A percentile compares a stretch with the other conserved stretches of the same genome.
Conservation (phyloP, 2,797 vertebrate genomes). For the Lagodon rhomboides region DNA sequence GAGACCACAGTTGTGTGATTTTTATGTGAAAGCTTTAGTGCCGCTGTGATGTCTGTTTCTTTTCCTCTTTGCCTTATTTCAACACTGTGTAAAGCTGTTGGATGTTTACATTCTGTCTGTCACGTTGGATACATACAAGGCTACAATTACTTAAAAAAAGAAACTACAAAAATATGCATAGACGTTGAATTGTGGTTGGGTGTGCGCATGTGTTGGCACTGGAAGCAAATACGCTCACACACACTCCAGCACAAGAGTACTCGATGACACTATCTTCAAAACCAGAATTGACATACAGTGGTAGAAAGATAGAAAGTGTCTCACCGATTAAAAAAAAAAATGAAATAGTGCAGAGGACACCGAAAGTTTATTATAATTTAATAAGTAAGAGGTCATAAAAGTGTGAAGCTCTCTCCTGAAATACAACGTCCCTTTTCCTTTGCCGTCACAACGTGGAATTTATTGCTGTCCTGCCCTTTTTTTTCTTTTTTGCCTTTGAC, state of each 20-base stretch:
- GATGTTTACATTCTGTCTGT: slow-evolving; percentile 51
- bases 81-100: slow-evolving; percentile 9
- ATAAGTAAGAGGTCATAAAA: slow-evolving; percentile 43
- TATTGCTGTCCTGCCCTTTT: slow-evolving; percentile 54
- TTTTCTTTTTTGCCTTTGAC: slow-evolving; percentile 35
- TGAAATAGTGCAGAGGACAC: slow-evolving; percentile 6
- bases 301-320: slow-evolving; percentile 18
- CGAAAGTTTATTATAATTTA: slow-evolving; percentile 55
- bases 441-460: slow-evolving; percentile 47
- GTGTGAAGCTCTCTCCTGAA: slow-evolving; percentile 26
- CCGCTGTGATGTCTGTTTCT: slow-evolving; percentile 43
- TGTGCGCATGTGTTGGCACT: neutral
- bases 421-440: slow-evolving; percentile 39
- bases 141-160: slow-evolving; percentile 2
- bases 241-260: slow-evolving; percentile 2
- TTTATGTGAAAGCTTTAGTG: slow-evolving; percentile 32
- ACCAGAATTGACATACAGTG: neutral
- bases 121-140: slow-evolving; percentile 37
- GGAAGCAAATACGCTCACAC: slow-evolving; percentile 19
- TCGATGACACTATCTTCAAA: slow-evolving; percentile 3
- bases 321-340: slow-evolving; percentile 26
- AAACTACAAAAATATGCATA: neutral
- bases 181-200: slow-evolving; percentile 2
- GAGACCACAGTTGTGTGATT: slow-evolving; percentile 32
- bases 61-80: slow-evolving; percentile 44